phyloP scores from a whole-genome alignment of 2,113 vertebrate genomes.

The Eulemur macaco region DNA sequence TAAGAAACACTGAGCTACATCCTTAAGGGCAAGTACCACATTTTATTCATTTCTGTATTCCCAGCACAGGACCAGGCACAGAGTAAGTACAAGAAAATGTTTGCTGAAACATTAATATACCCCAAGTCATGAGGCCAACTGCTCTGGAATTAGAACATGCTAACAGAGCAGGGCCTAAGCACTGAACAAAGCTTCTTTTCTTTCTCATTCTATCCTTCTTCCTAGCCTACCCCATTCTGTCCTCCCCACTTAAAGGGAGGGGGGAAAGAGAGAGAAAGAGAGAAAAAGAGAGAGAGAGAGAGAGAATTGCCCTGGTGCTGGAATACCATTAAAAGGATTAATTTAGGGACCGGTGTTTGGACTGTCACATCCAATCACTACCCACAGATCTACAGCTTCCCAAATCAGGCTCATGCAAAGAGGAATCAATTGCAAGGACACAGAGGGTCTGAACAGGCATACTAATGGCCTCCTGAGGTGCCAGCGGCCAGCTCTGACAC shows the following conservation, averaged over 20 bases:
- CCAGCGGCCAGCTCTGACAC: conserved; percentile 80
- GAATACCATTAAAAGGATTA: conserved; percentile 81
- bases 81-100: background rate
- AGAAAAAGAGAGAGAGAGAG: background rate
- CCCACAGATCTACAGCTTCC: conserved; percentile 81
- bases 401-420: conserved; percentile 80
- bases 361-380: conserved; percentile 82
- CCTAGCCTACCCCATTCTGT: conserved; percentile 3
- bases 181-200: conserved; percentile 33
- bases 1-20: conserved; percentile 39
- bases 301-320: conserved; percentile 38
- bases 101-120: conserved; percentile 29
- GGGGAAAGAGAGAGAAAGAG: background rate
- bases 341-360: conserved; percentile 80
- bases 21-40: background rate
- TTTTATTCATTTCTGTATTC: conserved; percentile 55
- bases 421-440: conserved; percentile 81
- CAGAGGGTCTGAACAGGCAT: conserved; percentile 81
- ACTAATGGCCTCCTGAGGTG: conserved; percentile 80
- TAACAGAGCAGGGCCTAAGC: conserved; percentile 11
- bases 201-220: background rate
- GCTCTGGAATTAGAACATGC: conserved; percentile 52
- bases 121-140: conserved; percentile 15
- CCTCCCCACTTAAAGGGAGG: background rate
- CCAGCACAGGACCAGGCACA: conserved; percentile 42